Evolutionary conservation across 2,888 invertebrate genomes (phyloP).

Genomic region (Catocala fraxini): DNA sequence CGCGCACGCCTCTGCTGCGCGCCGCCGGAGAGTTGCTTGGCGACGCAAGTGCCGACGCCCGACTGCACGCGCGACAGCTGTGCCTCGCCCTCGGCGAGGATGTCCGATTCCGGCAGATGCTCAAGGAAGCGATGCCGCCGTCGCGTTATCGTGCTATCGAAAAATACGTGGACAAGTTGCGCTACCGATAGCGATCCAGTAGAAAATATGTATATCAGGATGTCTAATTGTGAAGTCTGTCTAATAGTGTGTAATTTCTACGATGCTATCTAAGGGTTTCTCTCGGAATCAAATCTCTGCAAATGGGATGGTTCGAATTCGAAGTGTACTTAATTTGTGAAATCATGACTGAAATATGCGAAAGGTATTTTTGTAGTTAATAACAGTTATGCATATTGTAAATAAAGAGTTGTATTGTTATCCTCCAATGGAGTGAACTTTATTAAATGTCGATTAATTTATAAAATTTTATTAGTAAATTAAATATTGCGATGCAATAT

Average conservation of each 20-base stretch:
- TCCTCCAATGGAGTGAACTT: slow-evolving; percentile 72
- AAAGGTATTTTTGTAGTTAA: slow-evolving; percentile 78
- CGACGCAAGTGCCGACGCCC: slow-evolving; percentile 95
- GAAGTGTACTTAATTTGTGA: slow-evolving; percentile 31
- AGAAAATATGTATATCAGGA: background rate
- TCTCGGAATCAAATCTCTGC: background rate
- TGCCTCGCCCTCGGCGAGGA: slow-evolving; percentile 92
- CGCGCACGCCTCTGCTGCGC: slow-evolving; percentile 92
- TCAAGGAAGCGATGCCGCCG: slow-evolving; percentile 93
- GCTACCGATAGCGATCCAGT: slow-evolving; percentile 59
- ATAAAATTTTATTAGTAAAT: slow-evolving; percentile 51
- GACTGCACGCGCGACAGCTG: slow-evolving; percentile 93
- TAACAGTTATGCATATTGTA: slow-evolving; percentile 32
- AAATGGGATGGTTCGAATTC: background rate
- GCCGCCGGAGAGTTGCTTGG: slow-evolving; percentile 94
- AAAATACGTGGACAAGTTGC: slow-evolving; percentile 91
- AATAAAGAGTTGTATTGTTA: slow-evolving; percentile 60
- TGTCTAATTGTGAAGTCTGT: background rate
- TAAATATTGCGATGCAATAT: slow-evolving; percentile 35
- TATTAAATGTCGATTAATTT: slow-evolving; percentile 47
- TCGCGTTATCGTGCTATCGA: slow-evolving; percentile 94
- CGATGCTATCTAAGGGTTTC: no score
- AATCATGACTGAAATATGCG: slow-evolving; percentile 74
- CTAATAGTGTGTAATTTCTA: no score
- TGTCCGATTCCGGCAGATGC: slow-evolving; percentile 91